Evolutionary conservation across 2,113 vertebrate species (phyloP).

Genomic region (Otolemur garnettii): DNA sequence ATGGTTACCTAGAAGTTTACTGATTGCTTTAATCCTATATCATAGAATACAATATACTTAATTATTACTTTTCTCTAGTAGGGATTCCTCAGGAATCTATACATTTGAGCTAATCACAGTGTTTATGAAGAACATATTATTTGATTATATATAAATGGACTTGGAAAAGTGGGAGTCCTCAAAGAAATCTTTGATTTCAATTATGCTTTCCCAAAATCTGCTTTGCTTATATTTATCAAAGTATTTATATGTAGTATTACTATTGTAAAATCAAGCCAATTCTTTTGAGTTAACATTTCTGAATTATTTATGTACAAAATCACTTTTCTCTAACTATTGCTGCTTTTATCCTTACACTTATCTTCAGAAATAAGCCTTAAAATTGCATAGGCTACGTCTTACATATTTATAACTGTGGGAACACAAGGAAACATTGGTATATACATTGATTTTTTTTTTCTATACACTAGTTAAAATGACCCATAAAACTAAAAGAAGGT

Average conservation of each 20-base stretch:
- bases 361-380: slow-evolving; percentile 48
- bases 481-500: background rate
- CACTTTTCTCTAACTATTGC: slow-evolving; percentile 18
- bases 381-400: background rate
- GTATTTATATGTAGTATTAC: background rate
- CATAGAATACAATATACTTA: slow-evolving; percentile 13
- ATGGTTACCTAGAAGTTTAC: background rate
- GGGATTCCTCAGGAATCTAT: slow-evolving; percentile 48
- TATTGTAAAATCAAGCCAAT: slow-evolving; percentile 45
- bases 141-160: slow-evolving; percentile 41
- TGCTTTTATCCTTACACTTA: slow-evolving; percentile 29
- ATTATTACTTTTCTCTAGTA: slow-evolving; percentile 1
- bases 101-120: slow-evolving; percentile 38
- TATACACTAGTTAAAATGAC: background rate
- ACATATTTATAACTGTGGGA: background rate
- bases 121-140: background rate
- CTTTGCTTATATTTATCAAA: slow-evolving; percentile 56
- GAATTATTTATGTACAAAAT: slow-evolving; percentile 30
- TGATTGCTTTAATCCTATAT: slow-evolving; percentile 23
- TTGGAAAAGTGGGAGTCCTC: slow-evolving; percentile 33
- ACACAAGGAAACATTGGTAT: background rate
- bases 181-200: slow-evolving; percentile 52
- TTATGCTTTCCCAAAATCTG: background rate
- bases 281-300: slow-evolving; percentile 49
- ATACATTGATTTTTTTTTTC: background rate